A percentile compares a stretch with the other conserved stretches of the same genome.
Evolutionary conservation across 2,113 vertebrate species (phyloP).

Genomic region (Buteo buteo): DNA sequence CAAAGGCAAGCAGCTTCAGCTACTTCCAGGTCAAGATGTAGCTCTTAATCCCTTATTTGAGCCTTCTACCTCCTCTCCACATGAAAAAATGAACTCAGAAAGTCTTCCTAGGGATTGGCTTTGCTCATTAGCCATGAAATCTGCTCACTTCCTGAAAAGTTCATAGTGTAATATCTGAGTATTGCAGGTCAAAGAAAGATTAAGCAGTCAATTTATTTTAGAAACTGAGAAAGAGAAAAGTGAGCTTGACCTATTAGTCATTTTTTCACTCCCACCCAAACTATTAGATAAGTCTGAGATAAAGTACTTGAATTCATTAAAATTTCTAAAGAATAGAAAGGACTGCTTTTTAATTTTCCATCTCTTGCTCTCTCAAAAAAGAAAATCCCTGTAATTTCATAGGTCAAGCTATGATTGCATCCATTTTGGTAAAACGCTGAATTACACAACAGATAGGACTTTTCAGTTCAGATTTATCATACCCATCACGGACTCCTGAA

Average conservation of each 20-base stretch:
- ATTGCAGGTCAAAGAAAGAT: background rate
- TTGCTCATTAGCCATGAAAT: background rate
- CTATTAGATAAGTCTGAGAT: background rate
- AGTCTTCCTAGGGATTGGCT: background rate
- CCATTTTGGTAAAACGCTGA: background rate
- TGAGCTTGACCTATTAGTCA: background rate
- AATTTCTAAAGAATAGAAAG: background rate
- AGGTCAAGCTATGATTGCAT: background rate
- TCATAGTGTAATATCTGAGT: background rate
- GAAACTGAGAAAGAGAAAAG: background rate
- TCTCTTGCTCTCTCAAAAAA: background rate
- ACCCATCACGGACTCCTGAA: background rate
- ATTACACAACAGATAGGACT: background rate
- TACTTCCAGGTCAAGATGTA: background rate
- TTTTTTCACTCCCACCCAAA: conserved; percentile 5
- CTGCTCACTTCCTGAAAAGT: background rate
- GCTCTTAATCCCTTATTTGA: background rate
- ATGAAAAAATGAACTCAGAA: background rate
- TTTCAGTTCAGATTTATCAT: background rate
- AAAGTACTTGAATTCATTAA: background rate
- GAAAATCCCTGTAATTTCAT: background rate
- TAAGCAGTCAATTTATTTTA: conserved; percentile 1
- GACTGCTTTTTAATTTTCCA: background rate
- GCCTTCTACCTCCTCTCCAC: background rate
- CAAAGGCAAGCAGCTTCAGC: background rate